Evolutionary conservation across 2,113 vertebrate genomes (phyloP), one percentile per base, ranked within the genome.

Genomic region (Bos javanicus): DNA sequence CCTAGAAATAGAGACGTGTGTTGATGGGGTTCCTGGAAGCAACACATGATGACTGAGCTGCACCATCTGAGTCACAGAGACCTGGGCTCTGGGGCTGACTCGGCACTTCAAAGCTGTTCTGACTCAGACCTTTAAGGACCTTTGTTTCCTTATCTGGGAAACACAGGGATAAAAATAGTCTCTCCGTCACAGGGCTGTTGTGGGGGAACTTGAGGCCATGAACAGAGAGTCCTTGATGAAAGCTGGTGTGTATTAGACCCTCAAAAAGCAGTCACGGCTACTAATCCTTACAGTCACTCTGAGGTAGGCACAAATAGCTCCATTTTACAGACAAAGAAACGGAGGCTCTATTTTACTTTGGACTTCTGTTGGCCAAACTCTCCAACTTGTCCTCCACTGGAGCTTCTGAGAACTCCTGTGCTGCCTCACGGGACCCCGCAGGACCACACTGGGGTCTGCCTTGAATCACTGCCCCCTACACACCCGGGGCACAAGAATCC

Each of bases 1-100:
- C 39, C 57, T 23, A 7, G 60, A 23, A 17, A 25, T 0, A 2
- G 87, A 39, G 64, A 36, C 1, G 52, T 48, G 25, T 5, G 0
- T 6, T 2, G 17, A 36, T 7, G 3, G 64, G 60, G 33, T 2
- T 43, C 26, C 71, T 15, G 1, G 43, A 48, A 84, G 87, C 59
- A 48, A 2, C 2, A 14, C 0, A 1, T 14, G 15, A 21, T 19
- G 21, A 28, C n/a, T 33, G 16, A 30, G 19, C 8, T n/a, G 9
- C 82, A 10, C 19, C 5, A 2, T 17, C 81, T 17, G 78, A 43
- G 43, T 16, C 78, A 78, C 52, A 12, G 28, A 1, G 46, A 5
- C 71, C 39, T 28, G 43, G 87, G 46, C 46, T 36, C 87, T 21
- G 13, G 3, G 8, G 17, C 48, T 28, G 13, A 26, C 74, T 23